Evolutionary conservation across 2,113 vertebrate genomes (phyloP).

Genomic region (Bostrychus sinensis): DNA sequence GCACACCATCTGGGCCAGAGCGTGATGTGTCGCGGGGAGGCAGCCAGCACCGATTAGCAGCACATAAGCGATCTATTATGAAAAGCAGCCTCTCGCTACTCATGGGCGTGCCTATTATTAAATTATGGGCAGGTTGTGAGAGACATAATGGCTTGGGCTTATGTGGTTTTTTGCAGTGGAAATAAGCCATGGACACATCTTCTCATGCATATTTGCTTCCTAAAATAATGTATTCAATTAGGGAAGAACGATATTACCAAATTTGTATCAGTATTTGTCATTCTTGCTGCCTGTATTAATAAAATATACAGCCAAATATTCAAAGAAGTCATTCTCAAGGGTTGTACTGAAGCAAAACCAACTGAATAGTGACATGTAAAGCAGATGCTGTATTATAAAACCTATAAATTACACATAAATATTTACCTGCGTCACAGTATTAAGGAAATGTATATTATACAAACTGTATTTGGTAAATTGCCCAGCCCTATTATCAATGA

Average conservation of each 20-base stretch:
- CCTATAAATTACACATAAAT: too few species aligned
- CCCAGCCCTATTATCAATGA: neutral
- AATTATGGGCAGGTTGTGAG: slow-evolving; percentile 16
- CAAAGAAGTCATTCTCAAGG: too few species aligned
- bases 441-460: too few species aligned
- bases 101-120: slow-evolving; percentile 25
- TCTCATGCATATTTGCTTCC: neutral
- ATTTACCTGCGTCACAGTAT: too few species aligned
- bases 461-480: too few species aligned
- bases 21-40: slow-evolving; percentile 38
- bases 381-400: too few species aligned
- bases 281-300: too few species aligned
- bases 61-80: slow-evolving; percentile 42
- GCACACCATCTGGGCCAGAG: slow-evolving; percentile 52
- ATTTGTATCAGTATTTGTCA: too few species aligned
- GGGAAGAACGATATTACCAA: neutral
- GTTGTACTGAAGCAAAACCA: too few species aligned
- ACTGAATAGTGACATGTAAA: too few species aligned
- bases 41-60: slow-evolving; percentile 54
- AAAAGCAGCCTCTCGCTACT: slow-evolving; percentile 32
- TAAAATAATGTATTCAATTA: neutral
- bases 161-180: slow-evolving; percentile 20
- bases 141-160: slow-evolving; percentile 18
- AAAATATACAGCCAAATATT: too few species aligned
- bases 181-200: neutral